Conservation (phyloP, 1,140 invertebrate genomes). For the Cryptotermes secundus region DNA sequence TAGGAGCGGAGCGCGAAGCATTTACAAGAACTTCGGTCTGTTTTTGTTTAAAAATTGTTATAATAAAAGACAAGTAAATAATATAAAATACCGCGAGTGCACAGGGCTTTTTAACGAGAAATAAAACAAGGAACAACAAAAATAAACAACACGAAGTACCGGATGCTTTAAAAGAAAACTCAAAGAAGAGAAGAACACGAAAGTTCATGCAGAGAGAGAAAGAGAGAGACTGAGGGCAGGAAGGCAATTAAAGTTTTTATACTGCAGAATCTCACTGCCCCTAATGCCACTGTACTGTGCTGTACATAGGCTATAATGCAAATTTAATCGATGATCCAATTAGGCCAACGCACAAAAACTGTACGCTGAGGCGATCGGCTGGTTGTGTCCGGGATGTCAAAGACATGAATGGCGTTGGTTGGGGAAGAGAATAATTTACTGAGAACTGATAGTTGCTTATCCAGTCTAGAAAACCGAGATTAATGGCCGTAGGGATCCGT, state of each 20-base stretch:
- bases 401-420: no score
- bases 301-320: background rate
- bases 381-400: no score
- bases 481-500: no score
- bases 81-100: constrained; percentile 7
- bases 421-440: no score
- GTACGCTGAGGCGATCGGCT: background rate
- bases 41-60: constrained; percentile 3
- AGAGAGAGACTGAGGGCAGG: background rate
- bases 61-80: constrained; percentile 6
- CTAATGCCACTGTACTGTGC: background rate
- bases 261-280: background rate
- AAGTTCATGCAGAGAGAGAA: background rate
- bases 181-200: background rate
- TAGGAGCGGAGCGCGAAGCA: background rate
- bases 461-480: no score
- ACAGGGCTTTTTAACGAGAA: constrained; percentile 8
- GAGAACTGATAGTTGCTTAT: no score
- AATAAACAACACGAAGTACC: constrained; percentile 6
- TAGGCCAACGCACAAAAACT: background rate
- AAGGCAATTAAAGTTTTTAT: constrained; percentile 18
- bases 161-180: constrained; percentile 3
- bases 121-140: constrained; percentile 8
- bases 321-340: background rate
- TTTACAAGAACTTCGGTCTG: background rate